A percentile compares a stretch with the other conserved stretches of the same genome.
Conservation (phyloP, 2,888 invertebrate species). For the Eutolmus rufibarbis region DNA sequence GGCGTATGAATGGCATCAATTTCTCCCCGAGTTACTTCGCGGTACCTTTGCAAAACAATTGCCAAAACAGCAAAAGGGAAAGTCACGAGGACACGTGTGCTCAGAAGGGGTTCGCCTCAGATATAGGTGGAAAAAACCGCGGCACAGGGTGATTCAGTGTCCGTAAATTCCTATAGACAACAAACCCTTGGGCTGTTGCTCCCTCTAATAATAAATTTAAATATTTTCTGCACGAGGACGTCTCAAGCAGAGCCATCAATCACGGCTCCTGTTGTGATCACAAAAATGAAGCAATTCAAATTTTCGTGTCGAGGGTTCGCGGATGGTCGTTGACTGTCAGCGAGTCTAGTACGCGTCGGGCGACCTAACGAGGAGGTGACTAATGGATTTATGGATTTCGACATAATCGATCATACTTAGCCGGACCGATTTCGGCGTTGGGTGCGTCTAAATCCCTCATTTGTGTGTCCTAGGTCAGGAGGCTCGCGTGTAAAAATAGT, state of each 20-base stretch:
- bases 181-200: not conserved
- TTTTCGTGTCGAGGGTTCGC: not conserved
- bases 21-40: not conserved
- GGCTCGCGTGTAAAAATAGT: not conserved
- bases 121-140: not conserved
- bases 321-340: not conserved
- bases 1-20: slow-evolving; percentile 10
- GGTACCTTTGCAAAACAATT: not conserved
- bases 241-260: not conserved
- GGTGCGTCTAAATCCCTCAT: not conserved
- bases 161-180: not conserved
- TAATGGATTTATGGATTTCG: not conserved
- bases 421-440: not conserved
- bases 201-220: not conserved
- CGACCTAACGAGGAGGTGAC: not conserved
- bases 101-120: not conserved
- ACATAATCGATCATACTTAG: not conserved
- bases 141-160: not conserved
- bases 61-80: not conserved
- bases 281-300: not conserved
- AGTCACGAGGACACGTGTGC: slow-evolving; percentile 12
- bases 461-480: not conserved
- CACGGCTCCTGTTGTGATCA: not conserved
- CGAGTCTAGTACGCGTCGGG: not conserved
- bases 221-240: not conserved